Evolutionary conservation across 2,888 invertebrate species (phyloP).

Genomic region (Lochmaea crataegi): DNA sequence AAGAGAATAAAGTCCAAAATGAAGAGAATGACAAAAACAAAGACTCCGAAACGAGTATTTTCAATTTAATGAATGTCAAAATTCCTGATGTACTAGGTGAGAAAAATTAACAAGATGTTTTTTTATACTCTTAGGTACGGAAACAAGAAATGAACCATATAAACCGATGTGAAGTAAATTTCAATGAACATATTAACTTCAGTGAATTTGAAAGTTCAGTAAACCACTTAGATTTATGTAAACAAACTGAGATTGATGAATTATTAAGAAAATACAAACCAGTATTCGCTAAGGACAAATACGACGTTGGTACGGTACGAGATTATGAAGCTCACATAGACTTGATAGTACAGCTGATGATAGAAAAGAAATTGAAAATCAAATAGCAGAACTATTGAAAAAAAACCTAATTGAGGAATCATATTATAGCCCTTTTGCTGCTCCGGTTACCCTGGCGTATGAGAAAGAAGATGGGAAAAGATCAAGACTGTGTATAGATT

Average conservation of each 20-base stretch:
- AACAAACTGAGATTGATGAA: constrained; percentile 36
- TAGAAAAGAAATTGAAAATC: constrained; percentile 8
- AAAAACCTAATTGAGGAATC: constrained; percentile 8
- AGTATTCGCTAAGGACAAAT: constrained; percentile 44
- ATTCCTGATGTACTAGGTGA: too few relatives aligned
- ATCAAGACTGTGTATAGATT: too few relatives aligned
- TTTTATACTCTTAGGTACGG: too few relatives aligned
- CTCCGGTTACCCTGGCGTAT: background rate
- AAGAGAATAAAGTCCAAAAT: too few relatives aligned
- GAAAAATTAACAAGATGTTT: background rate
- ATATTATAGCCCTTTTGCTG: background rate
- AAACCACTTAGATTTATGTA: constrained; percentile 31
- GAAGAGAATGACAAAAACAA: too few relatives aligned
- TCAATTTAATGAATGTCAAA: too few relatives aligned
- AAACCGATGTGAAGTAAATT: constrained; percentile 27
- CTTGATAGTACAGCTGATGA: constrained; percentile 21
- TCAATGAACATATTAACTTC: constrained; percentile 36
- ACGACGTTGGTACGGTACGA: constrained; percentile 39
- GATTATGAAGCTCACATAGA: constrained; percentile 43
- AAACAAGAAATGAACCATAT: too few relatives aligned
- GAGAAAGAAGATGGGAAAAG: constrained; percentile 3
- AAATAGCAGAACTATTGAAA: constrained; percentile 1
- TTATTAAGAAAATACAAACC: constrained; percentile 39
- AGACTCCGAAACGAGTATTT: too few relatives aligned
- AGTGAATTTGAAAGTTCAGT: constrained; percentile 32